A percentile compares a stretch with the other conserved stretches of the same genome.
These are phyloP conservation scores for Sciurus carolinensis DNA, from an alignment of 2,797 vertebrate genomes.

Conservation along the genomic window DNA sequence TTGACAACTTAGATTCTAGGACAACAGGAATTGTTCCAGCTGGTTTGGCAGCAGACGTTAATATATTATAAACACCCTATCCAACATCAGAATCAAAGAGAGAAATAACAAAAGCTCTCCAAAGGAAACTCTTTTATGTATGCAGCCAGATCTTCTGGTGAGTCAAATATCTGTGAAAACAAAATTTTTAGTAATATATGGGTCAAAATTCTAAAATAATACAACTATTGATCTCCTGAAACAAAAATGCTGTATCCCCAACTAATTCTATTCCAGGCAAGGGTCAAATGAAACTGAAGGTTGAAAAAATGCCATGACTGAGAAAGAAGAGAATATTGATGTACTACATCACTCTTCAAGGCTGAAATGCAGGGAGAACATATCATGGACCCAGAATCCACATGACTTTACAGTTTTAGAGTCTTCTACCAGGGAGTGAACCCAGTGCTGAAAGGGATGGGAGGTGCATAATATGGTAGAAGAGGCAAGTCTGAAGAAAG, in stretches of 20 bases:
- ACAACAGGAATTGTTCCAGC: neutral
- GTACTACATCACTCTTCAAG: neutral
- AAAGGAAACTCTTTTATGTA: neutral
- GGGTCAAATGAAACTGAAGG: neutral
- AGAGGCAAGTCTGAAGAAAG: neutral
- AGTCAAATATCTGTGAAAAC: neutral
- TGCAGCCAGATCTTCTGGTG: too few relatives aligned
- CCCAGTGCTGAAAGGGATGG: too few relatives aligned
- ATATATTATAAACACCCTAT: neutral
- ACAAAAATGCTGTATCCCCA: neutral
- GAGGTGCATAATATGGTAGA: too few relatives aligned
- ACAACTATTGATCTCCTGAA: neutral
- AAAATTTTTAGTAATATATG: neutral
- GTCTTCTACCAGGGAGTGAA: too few relatives aligned
- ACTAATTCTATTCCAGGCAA: neutral
- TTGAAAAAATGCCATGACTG: neutral
- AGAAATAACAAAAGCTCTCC: neutral
- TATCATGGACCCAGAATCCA: too few relatives aligned
- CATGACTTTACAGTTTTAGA: too few relatives aligned
- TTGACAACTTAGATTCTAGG: neutral
- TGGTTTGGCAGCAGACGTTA: too few relatives aligned
- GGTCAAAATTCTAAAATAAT: neutral
- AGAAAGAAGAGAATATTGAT: fast-evolving
- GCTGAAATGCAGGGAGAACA: neutral
- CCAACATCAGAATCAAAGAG: neutral